Evolutionary conservation across 2,797 vertebrate species (phyloP).

Genomic region (Paguma larvata): DNA sequence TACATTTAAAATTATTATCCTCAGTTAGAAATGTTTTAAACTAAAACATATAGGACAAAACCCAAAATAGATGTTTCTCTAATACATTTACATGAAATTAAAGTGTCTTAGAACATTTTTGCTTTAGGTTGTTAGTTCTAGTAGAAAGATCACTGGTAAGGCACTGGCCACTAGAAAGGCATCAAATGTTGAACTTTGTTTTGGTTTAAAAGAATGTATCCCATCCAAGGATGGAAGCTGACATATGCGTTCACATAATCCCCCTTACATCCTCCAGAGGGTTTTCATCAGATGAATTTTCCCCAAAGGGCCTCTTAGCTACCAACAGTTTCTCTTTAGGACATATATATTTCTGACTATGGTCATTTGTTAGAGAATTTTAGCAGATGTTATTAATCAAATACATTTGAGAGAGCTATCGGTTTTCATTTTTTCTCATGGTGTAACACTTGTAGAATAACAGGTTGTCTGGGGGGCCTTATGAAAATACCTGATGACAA

Average conservation of each 20-base stretch:
- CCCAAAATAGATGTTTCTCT: not conserved
- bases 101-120: slow-evolving; percentile 41
- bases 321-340: slow-evolving; percentile 60
- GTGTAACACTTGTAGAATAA: slow-evolving; percentile 5
- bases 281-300: slow-evolving; percentile 69
- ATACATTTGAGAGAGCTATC: slow-evolving; percentile 2
- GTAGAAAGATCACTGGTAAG: not conserved
- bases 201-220: slow-evolving; percentile 44
- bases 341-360: slow-evolving; percentile 60
- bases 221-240: slow-evolving; percentile 34
- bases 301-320: slow-evolving; percentile 66
- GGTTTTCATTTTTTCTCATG: slow-evolving; percentile 60
- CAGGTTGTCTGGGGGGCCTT: slow-evolving; percentile 28
- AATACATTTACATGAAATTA: not conserved
- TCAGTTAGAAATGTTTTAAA: not conserved
- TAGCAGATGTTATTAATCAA: slow-evolving; percentile 34
- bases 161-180: not conserved
- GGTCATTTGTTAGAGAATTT: slow-evolving; percentile 69
- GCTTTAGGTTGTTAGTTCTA: not conserved
- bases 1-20: not conserved
- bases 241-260: slow-evolving; percentile 40
- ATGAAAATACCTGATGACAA: slow-evolving; percentile 5
- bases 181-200: slow-evolving; percentile 45
- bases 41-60: slow-evolving; percentile 4
- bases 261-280: slow-evolving; percentile 4